Conservation (phyloP, 2,797 vertebrate genomes). For the Sebastes minor region DNA sequence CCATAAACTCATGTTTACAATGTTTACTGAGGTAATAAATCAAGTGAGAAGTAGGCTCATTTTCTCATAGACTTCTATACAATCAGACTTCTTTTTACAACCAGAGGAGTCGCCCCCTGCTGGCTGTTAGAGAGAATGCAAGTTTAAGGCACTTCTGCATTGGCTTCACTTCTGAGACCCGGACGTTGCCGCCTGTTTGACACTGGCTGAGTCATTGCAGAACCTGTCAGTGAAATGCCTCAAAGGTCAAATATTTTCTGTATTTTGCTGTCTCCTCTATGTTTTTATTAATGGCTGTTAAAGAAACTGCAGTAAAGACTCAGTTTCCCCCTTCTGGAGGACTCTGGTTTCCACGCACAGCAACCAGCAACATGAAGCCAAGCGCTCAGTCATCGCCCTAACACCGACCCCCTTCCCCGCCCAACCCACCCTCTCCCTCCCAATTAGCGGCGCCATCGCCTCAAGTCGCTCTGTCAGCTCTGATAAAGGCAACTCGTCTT, state of each 20-base stretch:
- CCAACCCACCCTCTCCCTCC: constrained; percentile 11
- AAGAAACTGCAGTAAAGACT: background rate
- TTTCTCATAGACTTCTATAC: too few species aligned
- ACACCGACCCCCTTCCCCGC: background rate
- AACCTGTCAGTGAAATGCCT: background rate
- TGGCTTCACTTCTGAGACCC: too few species aligned
- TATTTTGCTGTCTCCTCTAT: background rate
- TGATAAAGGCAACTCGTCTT: constrained; percentile 43
- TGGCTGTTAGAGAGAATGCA: too few species aligned
- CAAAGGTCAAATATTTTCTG: background rate
- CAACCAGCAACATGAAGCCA: constrained; percentile 27
- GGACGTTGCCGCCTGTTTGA: too few species aligned
- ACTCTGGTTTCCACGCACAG: background rate
- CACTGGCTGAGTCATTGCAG: background rate
- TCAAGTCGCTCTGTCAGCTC: constrained; percentile 55
- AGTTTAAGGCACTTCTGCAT: too few species aligned
- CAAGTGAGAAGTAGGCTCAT: too few species aligned
- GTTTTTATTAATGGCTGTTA: background rate
- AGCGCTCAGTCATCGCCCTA: constrained; percentile 16
- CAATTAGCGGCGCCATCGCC: constrained; percentile 59
- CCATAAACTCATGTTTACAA: too few species aligned
- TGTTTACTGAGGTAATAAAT: too few species aligned
- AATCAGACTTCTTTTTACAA: too few species aligned
- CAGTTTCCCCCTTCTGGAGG: background rate
- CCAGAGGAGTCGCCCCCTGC: too few species aligned